phyloP scores from a whole-genome alignment of 1,140 invertebrate genomes.

The Heterodera schachtii region DNA sequence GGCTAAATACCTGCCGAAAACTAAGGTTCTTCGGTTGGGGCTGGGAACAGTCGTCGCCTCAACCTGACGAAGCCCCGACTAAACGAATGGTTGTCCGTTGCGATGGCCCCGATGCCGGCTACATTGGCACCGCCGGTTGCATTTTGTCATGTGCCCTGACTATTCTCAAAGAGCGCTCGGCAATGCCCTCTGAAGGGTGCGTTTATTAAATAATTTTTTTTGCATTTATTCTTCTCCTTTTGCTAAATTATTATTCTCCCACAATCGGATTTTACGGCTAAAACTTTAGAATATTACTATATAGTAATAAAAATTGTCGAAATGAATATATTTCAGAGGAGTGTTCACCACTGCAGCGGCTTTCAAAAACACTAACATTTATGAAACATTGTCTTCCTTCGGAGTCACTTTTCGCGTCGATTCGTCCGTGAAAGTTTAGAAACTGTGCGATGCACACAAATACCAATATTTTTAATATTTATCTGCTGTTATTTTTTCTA shows the following conservation, averaged over 20 bases:
- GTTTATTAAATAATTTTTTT: too few species aligned
- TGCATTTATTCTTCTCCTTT: too few species aligned
- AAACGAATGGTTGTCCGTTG: constrained; percentile 74
- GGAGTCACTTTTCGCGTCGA: constrained; percentile 60
- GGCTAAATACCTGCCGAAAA: too few species aligned
- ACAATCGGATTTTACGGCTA: too few species aligned
- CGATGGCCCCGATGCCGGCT: constrained; percentile 75
- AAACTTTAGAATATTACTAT: too few species aligned
- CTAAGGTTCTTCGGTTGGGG: constrained; percentile 72
- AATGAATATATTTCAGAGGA: constrained; percentile 53
- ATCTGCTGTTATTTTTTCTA: background rate
- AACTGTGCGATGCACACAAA: background rate
- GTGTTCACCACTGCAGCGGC: constrained; percentile 62
- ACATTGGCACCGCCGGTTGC: constrained; percentile 78
- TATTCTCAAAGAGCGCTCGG: constrained; percentile 77
- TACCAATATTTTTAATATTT: background rate
- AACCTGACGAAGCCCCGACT: constrained; percentile 72
- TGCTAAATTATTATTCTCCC: too few species aligned
- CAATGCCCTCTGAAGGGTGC: constrained; percentile 75
- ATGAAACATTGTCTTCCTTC: constrained; percentile 59
- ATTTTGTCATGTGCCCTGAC: constrained; percentile 76
- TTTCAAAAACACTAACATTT: constrained; percentile 61
- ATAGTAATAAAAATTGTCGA: too few species aligned
- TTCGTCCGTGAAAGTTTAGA: constrained; percentile 7
- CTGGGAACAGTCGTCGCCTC: constrained; percentile 74